Conservation (phyloP, 2,888 invertebrate species). For the Scaptomyza tumidula region DNA sequence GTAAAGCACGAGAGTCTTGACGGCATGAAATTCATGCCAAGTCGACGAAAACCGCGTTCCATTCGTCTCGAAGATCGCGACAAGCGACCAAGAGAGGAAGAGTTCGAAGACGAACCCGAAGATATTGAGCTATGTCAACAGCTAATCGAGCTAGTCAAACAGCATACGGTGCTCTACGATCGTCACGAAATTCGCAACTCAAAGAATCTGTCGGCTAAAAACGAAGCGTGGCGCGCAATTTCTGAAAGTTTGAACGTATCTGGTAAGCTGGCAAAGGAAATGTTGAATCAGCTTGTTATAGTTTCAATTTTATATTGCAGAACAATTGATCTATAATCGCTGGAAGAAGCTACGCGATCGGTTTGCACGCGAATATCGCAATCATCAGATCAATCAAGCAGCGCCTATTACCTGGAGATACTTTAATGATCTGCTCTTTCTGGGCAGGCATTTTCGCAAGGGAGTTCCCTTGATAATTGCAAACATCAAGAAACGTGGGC, state of each 20-base stretch:
- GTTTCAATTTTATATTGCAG: constrained; percentile 32
- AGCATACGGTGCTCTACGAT: constrained; percentile 79
- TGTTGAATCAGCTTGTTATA: no score
- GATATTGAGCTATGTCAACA: constrained; percentile 70
- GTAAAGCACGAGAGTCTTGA: constrained; percentile 70
- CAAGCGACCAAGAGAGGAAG: constrained; percentile 37
- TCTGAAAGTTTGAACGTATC: constrained; percentile 71
- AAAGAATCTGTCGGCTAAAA: constrained; percentile 78
- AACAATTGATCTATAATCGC: constrained; percentile 78
- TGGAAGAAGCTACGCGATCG: constrained; percentile 81
- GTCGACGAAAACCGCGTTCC: constrained; percentile 46
- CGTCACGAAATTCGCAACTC: constrained; percentile 79
- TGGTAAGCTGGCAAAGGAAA: constrained; percentile 32
- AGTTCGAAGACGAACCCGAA: constrained; percentile 49
- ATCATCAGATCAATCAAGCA: constrained; percentile 65
- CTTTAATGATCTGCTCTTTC: constrained; percentile 74
- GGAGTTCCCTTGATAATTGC: constrained; percentile 69
- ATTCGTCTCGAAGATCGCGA: constrained; percentile 29
- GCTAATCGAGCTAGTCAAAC: constrained; percentile 76
- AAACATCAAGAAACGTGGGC: constrained; percentile 66
- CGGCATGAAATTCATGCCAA: constrained; percentile 70
- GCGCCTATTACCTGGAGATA: constrained; percentile 75
- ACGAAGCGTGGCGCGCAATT: constrained; percentile 78
- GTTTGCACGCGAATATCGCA: constrained; percentile 79
- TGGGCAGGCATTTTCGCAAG: constrained; percentile 76